Percentiles rank a stretch among this genome's conserved stretches.
These are phyloP conservation scores for Agrochola lychnidis DNA, from an alignment of 2,888 invertebrate species.

Conservation along the genomic window DNA sequence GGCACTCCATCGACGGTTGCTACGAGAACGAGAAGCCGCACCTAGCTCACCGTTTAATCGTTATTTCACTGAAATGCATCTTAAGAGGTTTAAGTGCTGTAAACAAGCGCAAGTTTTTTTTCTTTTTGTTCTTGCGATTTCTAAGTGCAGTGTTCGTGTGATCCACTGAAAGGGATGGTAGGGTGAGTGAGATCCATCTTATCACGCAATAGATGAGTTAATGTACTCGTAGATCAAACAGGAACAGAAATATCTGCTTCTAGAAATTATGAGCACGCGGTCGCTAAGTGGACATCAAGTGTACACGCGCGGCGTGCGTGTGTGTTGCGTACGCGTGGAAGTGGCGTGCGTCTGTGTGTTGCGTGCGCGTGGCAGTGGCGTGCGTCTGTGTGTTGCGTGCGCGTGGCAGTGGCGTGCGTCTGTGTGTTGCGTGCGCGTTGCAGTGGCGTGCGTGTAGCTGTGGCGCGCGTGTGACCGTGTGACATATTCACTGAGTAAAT, in stretches of 20 bases:
- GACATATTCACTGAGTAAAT: not conserved
- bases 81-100: not conserved
- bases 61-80: not conserved
- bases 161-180: not conserved
- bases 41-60: not conserved
- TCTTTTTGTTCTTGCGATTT: not conserved
- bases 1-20: not conserved
- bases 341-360: not conserved
- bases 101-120: not conserved
- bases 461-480: not conserved
- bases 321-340: not conserved
- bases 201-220: not conserved
- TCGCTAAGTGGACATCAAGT: not conserved
- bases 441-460: not conserved
- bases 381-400: not conserved
- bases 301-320: not conserved
- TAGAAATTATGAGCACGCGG: not conserved
- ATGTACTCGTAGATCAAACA: too few relatives aligned
- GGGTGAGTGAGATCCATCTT: not conserved
- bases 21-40: not conserved
- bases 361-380: not conserved
- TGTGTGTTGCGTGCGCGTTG: not conserved
- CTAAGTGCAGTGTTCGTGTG: not conserved
- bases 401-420: too few relatives aligned
- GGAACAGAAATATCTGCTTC: not conserved